These are phyloP conservation scores for Diaphora mendica DNA, from an alignment of 2,888 invertebrate species.

Conservation along the genomic window DNA sequence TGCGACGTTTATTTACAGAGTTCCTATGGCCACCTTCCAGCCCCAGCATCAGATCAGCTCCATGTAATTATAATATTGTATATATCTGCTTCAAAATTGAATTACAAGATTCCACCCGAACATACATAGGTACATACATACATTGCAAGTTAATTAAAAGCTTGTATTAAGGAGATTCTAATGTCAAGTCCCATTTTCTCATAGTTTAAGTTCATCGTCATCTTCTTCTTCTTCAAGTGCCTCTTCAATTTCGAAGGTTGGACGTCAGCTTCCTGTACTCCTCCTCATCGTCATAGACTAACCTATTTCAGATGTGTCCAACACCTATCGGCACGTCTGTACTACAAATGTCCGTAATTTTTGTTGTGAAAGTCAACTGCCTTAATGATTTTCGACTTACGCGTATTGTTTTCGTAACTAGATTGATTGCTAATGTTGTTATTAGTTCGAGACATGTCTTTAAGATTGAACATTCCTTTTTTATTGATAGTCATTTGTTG, in stretches of 20 bases:
- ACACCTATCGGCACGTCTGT: slow-evolving; percentile 20
- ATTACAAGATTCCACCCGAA: no score
- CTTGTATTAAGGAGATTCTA: no score
- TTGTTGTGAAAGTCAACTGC: slow-evolving; percentile 40
- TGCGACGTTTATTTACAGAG: no score
- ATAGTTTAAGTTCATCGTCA: not conserved
- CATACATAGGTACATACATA: no score
- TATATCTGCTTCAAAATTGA: no score
- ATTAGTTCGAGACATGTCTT: slow-evolving; percentile 24
- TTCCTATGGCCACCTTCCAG: no score
- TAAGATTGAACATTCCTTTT: slow-evolving; percentile 9
- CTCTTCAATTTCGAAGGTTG: no score
- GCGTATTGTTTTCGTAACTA: slow-evolving; percentile 48
- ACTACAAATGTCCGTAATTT: slow-evolving; percentile 29
- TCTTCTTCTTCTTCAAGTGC: no score
- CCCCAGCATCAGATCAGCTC: no score
- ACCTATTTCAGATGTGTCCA: not conserved
- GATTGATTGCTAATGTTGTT: slow-evolving; percentile 42
- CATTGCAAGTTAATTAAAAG: no score
- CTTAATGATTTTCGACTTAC: slow-evolving; percentile 42
- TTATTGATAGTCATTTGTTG: slow-evolving; percentile 4
- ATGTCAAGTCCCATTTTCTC: not conserved
- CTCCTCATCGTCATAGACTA: not conserved
- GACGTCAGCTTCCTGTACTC: no score
- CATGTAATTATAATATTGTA: no score